Percentiles rank a stretch among this genome's conserved stretches.
phyloP scores from a whole-genome alignment of 2,113 vertebrate genomes.

The Anarhynchus alexandrinus region DNA sequence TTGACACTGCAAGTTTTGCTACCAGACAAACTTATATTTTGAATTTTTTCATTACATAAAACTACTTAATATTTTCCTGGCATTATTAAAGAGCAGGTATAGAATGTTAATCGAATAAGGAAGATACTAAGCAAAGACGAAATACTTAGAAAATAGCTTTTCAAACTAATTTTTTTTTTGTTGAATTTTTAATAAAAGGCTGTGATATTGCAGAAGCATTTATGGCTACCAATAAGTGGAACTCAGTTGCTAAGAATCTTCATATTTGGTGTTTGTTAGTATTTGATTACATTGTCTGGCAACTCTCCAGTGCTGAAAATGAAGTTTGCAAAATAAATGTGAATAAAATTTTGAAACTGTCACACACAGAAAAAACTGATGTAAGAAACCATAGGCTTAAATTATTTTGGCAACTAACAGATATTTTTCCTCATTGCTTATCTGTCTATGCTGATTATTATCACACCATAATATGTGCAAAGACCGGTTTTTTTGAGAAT shows the following conservation, averaged over 20 bases:
- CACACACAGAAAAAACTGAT: background rate
- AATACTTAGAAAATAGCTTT: background rate
- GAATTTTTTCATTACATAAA: background rate
- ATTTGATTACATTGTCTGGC: background rate
- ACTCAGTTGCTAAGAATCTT: background rate
- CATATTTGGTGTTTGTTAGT: background rate
- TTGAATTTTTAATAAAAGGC: background rate
- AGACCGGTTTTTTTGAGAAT: background rate
- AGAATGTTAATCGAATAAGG: background rate
- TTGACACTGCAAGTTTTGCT: background rate
- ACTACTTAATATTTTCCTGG: background rate
- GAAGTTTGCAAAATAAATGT: background rate
- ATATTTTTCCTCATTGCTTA: background rate
- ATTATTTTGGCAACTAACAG: background rate
- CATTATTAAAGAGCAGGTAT: background rate
- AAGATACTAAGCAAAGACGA: background rate
- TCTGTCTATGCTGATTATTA: background rate
- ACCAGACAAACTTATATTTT: background rate
- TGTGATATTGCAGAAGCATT: background rate
- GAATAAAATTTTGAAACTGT: background rate
- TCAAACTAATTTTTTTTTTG: background rate
- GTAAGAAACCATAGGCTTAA: background rate
- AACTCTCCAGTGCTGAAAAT: background rate
- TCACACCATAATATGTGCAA: background rate
- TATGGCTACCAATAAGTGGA: background rate